These are phyloP conservation scores for Sinopyrophorus schimmeli DNA, from an alignment of 2,888 invertebrate genomes.

Conservation along the genomic window DNA sequence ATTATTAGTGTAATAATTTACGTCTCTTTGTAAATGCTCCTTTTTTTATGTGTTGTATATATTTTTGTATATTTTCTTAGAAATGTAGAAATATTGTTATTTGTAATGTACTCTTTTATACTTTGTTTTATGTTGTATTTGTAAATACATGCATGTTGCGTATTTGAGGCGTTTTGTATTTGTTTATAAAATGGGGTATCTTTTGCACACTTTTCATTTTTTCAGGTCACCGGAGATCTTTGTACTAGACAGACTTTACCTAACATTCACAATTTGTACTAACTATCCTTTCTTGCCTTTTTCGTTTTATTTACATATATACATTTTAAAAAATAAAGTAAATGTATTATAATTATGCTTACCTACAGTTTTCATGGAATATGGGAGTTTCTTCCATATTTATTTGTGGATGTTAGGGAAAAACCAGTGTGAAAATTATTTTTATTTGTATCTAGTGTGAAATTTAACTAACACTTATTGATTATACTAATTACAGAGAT, in stretches of 20 bases:
- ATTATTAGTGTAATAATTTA: slow-evolving; percentile 2
- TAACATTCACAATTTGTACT: slow-evolving; percentile 30
- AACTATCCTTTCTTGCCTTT: slow-evolving; percentile 29
- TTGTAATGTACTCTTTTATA: slow-evolving; percentile 43
- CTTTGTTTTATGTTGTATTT: slow-evolving; percentile 39
- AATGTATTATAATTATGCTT: slow-evolving; percentile 10
- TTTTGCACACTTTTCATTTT: slow-evolving; percentile 58
- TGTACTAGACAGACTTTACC: slow-evolving; percentile 58
- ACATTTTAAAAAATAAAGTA: slow-evolving; percentile 10
- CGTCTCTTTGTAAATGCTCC: slow-evolving; percentile 6
- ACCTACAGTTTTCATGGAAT: slow-evolving; percentile 24
- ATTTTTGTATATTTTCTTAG: slow-evolving; percentile 15
- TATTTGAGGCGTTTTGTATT: slow-evolving; percentile 40
- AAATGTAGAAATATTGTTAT: slow-evolving; percentile 28
- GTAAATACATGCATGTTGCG: slow-evolving; percentile 40
- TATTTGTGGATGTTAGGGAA: too few relatives aligned
- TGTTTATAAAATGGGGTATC: slow-evolving; percentile 40
- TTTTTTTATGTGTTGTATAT: slow-evolving; percentile 7
- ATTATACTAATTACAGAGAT: too few relatives aligned
- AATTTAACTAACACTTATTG: too few relatives aligned
- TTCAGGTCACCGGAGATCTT: slow-evolving; percentile 67
- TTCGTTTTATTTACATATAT: slow-evolving; percentile 9
- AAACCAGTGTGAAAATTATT: too few relatives aligned
- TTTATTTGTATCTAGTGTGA: too few relatives aligned
- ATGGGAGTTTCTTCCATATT: slow-evolving; percentile 12